Evolutionary conservation across 1,140 invertebrate species (phyloP).

Genomic region (Nylanderia fulva): DNA sequence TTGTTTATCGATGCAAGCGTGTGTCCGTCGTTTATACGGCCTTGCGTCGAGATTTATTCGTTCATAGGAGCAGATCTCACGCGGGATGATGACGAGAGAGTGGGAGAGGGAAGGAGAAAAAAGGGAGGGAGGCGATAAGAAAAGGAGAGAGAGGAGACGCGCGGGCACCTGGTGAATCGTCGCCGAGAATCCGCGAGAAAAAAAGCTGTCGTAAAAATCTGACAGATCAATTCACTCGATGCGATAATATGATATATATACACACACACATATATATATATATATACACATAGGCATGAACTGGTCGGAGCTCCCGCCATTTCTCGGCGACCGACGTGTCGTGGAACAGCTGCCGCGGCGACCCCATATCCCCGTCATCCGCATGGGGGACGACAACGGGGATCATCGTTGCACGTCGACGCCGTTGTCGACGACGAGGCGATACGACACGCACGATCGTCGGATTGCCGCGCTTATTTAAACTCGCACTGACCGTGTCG

Average conservation of each 20-base stretch:
- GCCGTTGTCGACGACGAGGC: conserved; percentile 61
- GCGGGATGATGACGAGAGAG: background rate
- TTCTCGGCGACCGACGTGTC: conserved; percentile 72
- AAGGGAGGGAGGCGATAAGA: too few relatives aligned
- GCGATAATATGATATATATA: too few relatives aligned
- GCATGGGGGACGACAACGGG: conserved; percentile 64
- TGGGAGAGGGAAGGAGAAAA: too few relatives aligned
- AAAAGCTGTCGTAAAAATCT: too few relatives aligned
- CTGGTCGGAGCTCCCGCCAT: conserved; percentile 73
- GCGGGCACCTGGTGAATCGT: too few relatives aligned
- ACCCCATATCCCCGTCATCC: conserved; percentile 70
- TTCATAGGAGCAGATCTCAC: background rate
- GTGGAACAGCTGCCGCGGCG: conserved; percentile 77
- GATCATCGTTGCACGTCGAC: conserved; percentile 68
- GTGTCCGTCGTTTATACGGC: background rate
- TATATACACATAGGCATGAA: background rate
- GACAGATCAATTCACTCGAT: background rate
- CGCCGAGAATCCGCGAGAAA: background rate
- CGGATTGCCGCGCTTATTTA: conserved; percentile 77
- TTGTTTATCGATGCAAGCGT: conserved; percentile 21
- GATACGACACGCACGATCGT: conserved; percentile 50
- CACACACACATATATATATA: background rate
- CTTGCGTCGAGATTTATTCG: background rate
- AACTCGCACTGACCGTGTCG: conserved; percentile 77
- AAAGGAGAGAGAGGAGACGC: background rate